Conservation (phyloP, 1,140 invertebrate genomes). For the Drosophila carrolli region DNA sequence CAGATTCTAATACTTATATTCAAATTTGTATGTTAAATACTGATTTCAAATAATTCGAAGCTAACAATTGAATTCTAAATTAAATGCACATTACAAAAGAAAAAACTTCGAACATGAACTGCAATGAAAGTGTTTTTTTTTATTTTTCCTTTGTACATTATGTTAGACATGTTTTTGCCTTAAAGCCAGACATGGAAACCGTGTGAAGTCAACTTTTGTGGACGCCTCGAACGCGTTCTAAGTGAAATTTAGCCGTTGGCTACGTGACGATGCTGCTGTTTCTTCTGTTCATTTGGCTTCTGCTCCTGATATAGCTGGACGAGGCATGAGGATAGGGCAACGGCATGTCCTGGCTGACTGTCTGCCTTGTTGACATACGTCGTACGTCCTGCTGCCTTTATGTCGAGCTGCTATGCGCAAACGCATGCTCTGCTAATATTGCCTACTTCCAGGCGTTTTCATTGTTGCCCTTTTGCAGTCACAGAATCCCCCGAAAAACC, state of each 20-base stretch:
- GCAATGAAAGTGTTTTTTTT: too few relatives aligned
- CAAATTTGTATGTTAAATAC: too few relatives aligned
- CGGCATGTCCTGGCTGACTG: conserved; percentile 57
- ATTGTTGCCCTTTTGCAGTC: conserved; percentile 78
- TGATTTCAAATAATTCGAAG: too few relatives aligned
- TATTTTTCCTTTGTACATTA: conserved; percentile 1
- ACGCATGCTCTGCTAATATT: conserved; percentile 57
- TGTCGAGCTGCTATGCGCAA: conserved; percentile 57
- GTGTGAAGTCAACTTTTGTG: conserved; percentile 65
- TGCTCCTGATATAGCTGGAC: conserved; percentile 17
- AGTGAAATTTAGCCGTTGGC: conserved; percentile 54
- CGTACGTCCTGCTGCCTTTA: conserved; percentile 32
- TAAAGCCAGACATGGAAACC: conserved; percentile 31
- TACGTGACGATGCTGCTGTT: conserved; percentile 42
- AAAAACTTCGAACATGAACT: too few relatives aligned
- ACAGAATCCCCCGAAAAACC: conserved; percentile 7
- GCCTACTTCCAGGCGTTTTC: conserved; percentile 73
- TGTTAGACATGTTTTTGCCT: conserved; percentile 43
- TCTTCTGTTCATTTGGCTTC: not conserved
- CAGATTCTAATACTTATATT: too few relatives aligned
- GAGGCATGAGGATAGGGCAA: conserved; percentile 4
- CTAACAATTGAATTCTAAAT: too few relatives aligned
- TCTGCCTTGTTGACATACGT: conserved; percentile 54
- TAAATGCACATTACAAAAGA: too few relatives aligned
- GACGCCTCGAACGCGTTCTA: conserved; percentile 62